phyloP scores from a whole-genome alignment of 2,888 invertebrate species.

The Callyntrura sp. region DNA sequence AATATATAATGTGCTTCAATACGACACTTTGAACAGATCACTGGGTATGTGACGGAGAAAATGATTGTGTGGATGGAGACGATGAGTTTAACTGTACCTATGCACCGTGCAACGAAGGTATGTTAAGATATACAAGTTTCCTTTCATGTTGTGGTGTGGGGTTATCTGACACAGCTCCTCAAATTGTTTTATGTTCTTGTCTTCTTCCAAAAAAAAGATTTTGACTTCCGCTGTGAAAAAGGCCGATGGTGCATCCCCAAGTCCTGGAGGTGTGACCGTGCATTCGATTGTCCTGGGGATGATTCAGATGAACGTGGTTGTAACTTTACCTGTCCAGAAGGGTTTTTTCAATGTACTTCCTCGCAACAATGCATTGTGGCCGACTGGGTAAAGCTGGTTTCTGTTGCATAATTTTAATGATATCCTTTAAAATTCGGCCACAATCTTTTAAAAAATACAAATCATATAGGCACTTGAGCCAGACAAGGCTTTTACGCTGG shows the following conservation, averaged over 20 bases:
- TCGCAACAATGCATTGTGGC: constrained; percentile 52
- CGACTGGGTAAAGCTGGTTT: constrained; percentile 79
- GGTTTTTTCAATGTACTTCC: constrained; percentile 75
- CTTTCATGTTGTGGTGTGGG: too few relatives aligned
- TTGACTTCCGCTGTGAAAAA: constrained; percentile 85
- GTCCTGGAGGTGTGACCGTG: constrained; percentile 86
- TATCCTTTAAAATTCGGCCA: too few relatives aligned
- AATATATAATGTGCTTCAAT: neutral
- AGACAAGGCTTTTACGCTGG: too few relatives aligned
- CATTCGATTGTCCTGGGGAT: constrained; percentile 82
- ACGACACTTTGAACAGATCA: constrained; percentile 38
- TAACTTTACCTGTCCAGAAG: constrained; percentile 74
- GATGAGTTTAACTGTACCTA: constrained; percentile 75
- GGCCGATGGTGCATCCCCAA: constrained; percentile 85
- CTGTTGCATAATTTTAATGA: too few relatives aligned
- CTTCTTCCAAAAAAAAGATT: constrained; percentile 72
- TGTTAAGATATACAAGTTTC: too few relatives aligned
- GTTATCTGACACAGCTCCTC: too few relatives aligned
- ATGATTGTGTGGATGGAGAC: constrained; percentile 67
- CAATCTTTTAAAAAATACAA: too few relatives aligned
- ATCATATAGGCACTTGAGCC: too few relatives aligned
- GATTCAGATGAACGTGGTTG: constrained; percentile 86
- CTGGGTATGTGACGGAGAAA: constrained; percentile 70
- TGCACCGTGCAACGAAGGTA: constrained; percentile 78
- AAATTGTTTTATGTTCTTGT: too few relatives aligned